Evolutionary conservation across 2,888 invertebrate species (phyloP), one percentile per base, ranked within the genome.

Genomic region (Polymixis flavicincta): DNA sequence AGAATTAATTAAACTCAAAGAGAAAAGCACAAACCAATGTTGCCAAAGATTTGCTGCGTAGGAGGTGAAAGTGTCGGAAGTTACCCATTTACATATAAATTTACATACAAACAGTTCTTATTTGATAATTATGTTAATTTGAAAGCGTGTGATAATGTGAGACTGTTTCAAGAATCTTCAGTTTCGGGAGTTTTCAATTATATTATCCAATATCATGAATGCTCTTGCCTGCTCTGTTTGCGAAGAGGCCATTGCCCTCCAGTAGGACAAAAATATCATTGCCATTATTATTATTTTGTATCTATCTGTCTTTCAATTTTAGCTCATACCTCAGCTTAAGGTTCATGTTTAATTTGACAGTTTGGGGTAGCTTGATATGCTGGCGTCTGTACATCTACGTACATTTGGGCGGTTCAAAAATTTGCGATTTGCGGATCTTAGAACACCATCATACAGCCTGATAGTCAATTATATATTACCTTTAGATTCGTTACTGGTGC

Each of bases 41-140:
- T 28, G 17, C 42, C 22, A 65, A 71, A 71, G 70, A 71, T 65
- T 50, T 37, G 6, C 22, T 64, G n/a, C 37, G 32, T 19, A 42
- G 55, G 45, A 71, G 52, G 42, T 50, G 32, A 48, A 61, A 82
- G 73, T 67, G 50, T 70, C 32, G 28, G n/a, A 28, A 50, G 70
- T 70, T 78, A 61, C 54, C 66, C 42, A 78, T 77, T 73, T 48
- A 37, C 73, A 48, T 37, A 72, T 25, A 22, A 70, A 54, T 73
- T 71, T 78, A 82, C 78, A 78, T 74, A 74, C 57, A 55, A 74
- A 68, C 66, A 61, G 68, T 59, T 55, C 48, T 71, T 67, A 59
- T 50, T 71, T 32, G 28, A 71, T 72, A 74, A 83, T 83, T 82
- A 83, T 83, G 71, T 57, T 74, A 71, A 83, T 74, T 59, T 42